These are phyloP conservation scores for Tetropium fuscum DNA, from an alignment of 2,888 invertebrate species.

Conservation along the genomic window DNA sequence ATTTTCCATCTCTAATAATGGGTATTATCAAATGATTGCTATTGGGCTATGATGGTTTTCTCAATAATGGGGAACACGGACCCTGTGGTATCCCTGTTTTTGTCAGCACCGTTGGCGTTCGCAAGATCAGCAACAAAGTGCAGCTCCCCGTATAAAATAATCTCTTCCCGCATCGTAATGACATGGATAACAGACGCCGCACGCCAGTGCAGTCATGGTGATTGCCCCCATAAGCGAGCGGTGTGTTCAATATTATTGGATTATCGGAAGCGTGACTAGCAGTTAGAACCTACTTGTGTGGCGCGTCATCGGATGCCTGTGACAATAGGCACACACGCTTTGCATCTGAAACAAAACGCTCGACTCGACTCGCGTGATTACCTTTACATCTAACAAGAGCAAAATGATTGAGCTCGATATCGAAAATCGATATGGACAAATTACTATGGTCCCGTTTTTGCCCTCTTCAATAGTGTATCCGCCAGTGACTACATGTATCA, in stretches of 20 bases:
- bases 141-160: not conserved
- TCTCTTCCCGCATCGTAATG: not conserved
- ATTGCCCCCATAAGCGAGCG: conserved; percentile 28
- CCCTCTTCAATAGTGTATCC: no score
- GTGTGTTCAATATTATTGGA: conserved; percentile 51
- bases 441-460: no score
- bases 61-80: conserved; percentile 1
- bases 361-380: conserved; percentile 51
- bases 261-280: conserved; percentile 58
- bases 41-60: not conserved
- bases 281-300: conserved; percentile 58
- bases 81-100: conserved; percentile 11
- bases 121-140: no score
- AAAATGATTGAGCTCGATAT: no score
- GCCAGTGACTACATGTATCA: no score
- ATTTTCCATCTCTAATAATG: no score
- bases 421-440: no score
- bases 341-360: conserved; percentile 61
- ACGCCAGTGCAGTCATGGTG: conserved; percentile 17
- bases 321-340: conserved; percentile 59
- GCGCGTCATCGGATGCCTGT: conserved; percentile 52
- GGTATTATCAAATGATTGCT: no score
- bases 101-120: not conserved
- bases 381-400: conserved; percentile 9
- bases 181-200: not conserved